Percentiles rank a stretch among this genome's conserved stretches.
phyloP scores from a whole-genome alignment of 1,140 invertebrate species.

The Papilio helenus region DNA sequence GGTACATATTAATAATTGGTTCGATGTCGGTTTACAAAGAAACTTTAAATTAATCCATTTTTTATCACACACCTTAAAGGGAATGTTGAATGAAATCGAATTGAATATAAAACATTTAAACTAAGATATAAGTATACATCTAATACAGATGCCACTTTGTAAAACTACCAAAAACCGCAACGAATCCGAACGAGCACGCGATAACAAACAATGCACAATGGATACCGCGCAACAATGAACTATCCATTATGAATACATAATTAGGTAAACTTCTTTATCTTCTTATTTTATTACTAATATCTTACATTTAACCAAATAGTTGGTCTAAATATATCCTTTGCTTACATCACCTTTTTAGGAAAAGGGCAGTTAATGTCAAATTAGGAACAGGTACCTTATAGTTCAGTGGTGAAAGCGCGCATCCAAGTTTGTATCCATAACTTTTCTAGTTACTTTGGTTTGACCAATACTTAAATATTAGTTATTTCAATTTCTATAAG shows the following conservation, averaged over 20 bases:
- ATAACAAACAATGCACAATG: conserved; percentile 65
- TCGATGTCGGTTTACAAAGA: too few relatives aligned
- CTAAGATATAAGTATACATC: conserved; percentile 10
- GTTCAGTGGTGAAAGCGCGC: not conserved
- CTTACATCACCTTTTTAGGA: not conserved
- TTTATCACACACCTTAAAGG: not conserved
- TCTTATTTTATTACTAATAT: conserved; percentile 33
- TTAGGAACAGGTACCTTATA: not conserved
- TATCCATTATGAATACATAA: conserved; percentile 59
- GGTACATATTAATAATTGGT: too few relatives aligned
- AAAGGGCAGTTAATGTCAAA: not conserved
- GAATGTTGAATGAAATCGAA: not conserved
- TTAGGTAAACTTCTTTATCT: conserved; percentile 43
- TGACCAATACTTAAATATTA: not conserved
- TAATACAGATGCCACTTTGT: conserved; percentile 29
- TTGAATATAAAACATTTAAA: conserved; percentile 2
- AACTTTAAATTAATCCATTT: not conserved
- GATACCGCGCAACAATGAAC: conserved; percentile 61
- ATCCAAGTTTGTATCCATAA: not conserved
- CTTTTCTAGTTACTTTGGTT: not conserved
- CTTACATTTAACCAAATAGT: conserved; percentile 15
- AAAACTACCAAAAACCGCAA: conserved; percentile 52
- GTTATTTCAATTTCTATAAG: not conserved
- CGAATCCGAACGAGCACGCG: conserved; percentile 45
- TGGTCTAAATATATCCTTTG: not conserved